Evolutionary conservation across 2,888 invertebrate genomes (phyloP).

Genomic region (Podotricha telesiphe): DNA sequence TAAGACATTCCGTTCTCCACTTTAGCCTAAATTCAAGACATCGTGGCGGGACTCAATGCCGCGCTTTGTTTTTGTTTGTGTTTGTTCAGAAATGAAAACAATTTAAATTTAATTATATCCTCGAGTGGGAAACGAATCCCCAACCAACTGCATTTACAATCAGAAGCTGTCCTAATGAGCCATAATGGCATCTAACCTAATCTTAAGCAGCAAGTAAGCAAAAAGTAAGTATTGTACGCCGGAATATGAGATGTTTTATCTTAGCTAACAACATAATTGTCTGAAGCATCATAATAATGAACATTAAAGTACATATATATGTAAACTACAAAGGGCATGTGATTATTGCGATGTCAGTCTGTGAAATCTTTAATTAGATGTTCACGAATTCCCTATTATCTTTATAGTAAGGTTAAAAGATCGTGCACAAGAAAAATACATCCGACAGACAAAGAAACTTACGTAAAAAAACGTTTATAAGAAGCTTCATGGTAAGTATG

Average conservation of each 20-base stretch:
- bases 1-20: no score
- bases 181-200: no score
- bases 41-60: no score
- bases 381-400: constrained; percentile 63
- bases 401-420: constrained; percentile 48
- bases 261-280: not conserved
- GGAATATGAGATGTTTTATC: not conserved
- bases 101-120: no score
- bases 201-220: not conserved
- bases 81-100: no score
- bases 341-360: constrained; percentile 47
- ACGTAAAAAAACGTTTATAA: constrained; percentile 52
- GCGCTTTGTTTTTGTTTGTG: no score
- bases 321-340: constrained; percentile 37
- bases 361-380: constrained; percentile 59
- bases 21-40: no score
- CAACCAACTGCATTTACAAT: no score
- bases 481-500: constrained; percentile 39
- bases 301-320: constrained; percentile 21
- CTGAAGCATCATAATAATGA: constrained; percentile 19
- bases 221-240: not conserved
- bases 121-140: no score
- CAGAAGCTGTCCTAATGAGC: no score
- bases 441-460: constrained; percentile 56
- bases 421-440: constrained; percentile 51